Conservation (phyloP, 2,113 vertebrate species). For the Formicarius rufipectus region DNA sequence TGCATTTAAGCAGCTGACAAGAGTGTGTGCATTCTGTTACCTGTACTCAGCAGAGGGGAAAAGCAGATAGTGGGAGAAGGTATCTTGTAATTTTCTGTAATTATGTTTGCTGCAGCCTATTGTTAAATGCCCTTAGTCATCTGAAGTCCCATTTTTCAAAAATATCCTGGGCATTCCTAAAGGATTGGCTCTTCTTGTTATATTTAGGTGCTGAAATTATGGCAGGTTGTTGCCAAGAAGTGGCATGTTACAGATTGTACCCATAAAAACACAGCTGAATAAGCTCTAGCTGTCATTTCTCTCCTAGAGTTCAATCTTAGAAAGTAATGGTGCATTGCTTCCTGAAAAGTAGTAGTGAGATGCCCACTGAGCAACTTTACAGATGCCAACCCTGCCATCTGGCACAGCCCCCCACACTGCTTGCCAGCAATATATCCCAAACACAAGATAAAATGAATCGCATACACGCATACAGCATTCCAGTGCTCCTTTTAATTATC, state of each 20-base stretch:
- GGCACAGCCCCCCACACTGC: neutral
- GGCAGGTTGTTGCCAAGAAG: neutral
- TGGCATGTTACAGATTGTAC: neutral
- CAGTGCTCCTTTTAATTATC: constrained; percentile 29
- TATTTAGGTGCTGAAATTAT: neutral
- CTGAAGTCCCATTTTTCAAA: constrained; percentile 9
- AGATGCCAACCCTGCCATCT: constrained; percentile 31
- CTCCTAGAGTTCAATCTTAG: neutral
- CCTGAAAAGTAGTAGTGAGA: constrained; percentile 8
- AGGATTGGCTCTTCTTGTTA: neutral
- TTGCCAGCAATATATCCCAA: neutral
- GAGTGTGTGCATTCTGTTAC: neutral
- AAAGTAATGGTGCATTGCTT: neutral
- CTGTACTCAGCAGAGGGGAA: neutral
- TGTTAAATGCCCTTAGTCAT: neutral
- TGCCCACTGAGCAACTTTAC: constrained; percentile 24
- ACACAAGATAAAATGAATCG: constrained; percentile 13
- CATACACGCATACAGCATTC: neutral
- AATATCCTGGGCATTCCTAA: neutral
- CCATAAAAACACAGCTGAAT: neutral
- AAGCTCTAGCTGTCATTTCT: neutral
- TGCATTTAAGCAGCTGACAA: neutral
- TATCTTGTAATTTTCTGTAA: constrained; percentile 5
- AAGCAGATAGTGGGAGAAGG: neutral
- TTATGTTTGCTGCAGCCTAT: neutral